A percentile compares a stretch with the other conserved stretches of the same genome.
Evolutionary conservation across 2,888 invertebrate genomes (phyloP).

Genomic region (Caenorhabditis sulstoni): DNA sequence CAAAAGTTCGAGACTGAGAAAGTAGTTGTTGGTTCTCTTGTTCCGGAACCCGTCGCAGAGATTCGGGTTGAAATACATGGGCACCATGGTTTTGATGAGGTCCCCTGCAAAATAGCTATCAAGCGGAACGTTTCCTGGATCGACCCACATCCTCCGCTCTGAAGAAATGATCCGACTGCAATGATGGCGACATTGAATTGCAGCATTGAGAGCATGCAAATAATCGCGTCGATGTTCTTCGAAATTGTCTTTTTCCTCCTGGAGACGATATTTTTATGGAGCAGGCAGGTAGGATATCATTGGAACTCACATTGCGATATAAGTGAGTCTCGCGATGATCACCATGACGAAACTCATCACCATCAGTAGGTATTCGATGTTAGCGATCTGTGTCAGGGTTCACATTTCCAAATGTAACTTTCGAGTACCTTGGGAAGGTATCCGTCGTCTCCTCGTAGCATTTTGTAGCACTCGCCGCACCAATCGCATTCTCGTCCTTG

Average conservation of each 20-base stretch:
- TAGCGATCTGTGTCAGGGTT: neutral
- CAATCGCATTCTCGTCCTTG: neutral
- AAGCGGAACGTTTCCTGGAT: neutral
- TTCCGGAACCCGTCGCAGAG: conserved; percentile 4
- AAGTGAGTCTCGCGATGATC: neutral
- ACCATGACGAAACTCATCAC: conserved; percentile 5
- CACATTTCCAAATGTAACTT: no score
- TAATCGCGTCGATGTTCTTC: neutral
- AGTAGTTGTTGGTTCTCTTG: neutral
- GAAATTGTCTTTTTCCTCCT: neutral
- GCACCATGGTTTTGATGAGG: neutral
- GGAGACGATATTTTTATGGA: no score
- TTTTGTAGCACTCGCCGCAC: conserved; percentile 7
- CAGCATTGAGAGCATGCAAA: neutral
- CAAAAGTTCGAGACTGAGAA: conserved; percentile 8
- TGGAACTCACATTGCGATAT: conserved; percentile 1
- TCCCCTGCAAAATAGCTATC: neutral
- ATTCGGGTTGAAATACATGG: neutral
- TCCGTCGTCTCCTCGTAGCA: neutral
- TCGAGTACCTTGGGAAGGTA: neutral
- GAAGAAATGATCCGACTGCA: neutral
- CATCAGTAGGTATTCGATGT: neutral
- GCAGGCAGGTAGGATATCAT: no score
- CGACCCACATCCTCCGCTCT: neutral
- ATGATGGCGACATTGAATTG: conserved; percentile 1